Evolutionary conservation across 2,113 vertebrate genomes (phyloP).

Genomic region (Eolophus roseicapilla): DNA sequence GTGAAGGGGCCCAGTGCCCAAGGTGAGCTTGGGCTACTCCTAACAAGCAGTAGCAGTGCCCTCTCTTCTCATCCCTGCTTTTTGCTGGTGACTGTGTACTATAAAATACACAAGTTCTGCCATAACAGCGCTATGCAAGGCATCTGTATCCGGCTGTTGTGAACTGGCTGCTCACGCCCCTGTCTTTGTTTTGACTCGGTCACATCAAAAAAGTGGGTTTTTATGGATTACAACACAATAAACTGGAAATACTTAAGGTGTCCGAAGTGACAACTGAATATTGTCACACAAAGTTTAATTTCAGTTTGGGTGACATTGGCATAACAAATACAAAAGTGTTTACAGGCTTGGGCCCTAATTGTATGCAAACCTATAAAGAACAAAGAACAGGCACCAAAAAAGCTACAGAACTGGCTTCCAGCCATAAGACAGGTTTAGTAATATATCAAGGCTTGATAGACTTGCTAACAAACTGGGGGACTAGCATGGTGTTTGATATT

Average conservation of each 20-base stretch:
- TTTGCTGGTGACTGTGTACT: neutral
- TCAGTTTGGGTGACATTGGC: neutral
- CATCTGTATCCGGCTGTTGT: neutral
- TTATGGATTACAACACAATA: neutral
- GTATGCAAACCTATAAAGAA: accelerated
- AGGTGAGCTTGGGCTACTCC: neutral
- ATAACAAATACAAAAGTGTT: neutral
- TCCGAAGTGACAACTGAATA: neutral
- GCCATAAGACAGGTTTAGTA: neutral
- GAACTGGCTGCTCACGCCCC: neutral
- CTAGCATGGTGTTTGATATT: neutral
- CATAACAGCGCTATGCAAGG: neutral
- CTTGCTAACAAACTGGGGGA: neutral
- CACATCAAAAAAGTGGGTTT: neutral
- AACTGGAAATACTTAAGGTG: neutral
- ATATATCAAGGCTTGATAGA: neutral
- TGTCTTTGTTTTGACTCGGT: neutral
- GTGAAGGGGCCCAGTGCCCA: neutral
- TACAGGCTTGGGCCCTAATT: neutral
- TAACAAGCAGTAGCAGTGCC: neutral
- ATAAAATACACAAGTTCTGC: neutral
- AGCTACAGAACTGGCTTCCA: neutral
- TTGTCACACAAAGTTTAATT: neutral
- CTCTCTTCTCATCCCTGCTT: neutral
- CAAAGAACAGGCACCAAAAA: neutral